A percentile compares a stretch with the other conserved stretches of the same genome.
These are phyloP conservation scores for Rhinichthys osculus DNA, from an alignment of 2,797 vertebrate genomes.

Conservation along the genomic window DNA sequence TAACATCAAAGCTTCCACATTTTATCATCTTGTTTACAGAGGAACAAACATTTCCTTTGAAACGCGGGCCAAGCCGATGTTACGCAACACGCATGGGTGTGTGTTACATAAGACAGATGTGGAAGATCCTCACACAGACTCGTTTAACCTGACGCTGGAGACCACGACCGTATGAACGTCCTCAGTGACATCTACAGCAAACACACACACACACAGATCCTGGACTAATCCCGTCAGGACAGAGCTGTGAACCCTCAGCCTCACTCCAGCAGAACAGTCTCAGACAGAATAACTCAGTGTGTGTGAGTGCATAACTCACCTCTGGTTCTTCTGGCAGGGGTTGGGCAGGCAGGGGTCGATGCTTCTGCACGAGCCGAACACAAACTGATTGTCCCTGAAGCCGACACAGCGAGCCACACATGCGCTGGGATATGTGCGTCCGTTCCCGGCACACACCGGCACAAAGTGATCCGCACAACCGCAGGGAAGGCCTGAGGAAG, in stretches of 20 bases:
- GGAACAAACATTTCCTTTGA: slow-evolving; percentile 58
- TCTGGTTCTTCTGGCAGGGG: slow-evolving; percentile 88
- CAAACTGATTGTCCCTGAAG: slow-evolving; percentile 91
- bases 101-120: slow-evolving; percentile 53
- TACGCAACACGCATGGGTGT: slow-evolving; percentile 50
- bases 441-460: slow-evolving; percentile 92
- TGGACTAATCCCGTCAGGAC: too few relatives aligned
- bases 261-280: too few relatives aligned
- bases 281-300: too few relatives aligned
- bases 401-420: slow-evolving; percentile 94
- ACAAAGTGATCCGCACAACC: slow-evolving; percentile 93
- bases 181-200: not conserved
- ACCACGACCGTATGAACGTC: not conserved
- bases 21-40: slow-evolving; percentile 64
- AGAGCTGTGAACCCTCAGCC: too few relatives aligned
- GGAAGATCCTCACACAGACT: not conserved
- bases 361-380: slow-evolving; percentile 88
- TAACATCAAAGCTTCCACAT: slow-evolving; percentile 44
- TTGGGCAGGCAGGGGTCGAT: slow-evolving; percentile 87
- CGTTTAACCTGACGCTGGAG: too few relatives aligned
- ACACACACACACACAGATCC: too few relatives aligned
- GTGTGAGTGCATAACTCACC: slow-evolving; percentile 72
- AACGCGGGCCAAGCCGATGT: slow-evolving; percentile 35
- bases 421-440: slow-evolving; percentile 93
- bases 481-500: slow-evolving; percentile 87